Evolutionary conservation across 1,140 invertebrate species (phyloP).

Genomic region (Luehdorfia chinensis): DNA sequence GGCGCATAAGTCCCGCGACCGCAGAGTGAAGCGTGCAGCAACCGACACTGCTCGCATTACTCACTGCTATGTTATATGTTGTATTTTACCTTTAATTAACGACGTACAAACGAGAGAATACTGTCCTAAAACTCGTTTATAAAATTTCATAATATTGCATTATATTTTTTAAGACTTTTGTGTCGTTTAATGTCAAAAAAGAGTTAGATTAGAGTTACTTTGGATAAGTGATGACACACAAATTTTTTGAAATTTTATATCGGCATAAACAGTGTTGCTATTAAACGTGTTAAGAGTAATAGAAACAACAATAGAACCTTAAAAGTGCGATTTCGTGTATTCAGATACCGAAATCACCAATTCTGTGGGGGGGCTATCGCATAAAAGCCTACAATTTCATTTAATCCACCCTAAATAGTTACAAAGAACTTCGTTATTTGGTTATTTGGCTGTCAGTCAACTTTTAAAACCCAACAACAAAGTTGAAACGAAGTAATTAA

Average conservation of each 20-base stretch:
- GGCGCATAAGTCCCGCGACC: constrained; percentile 60
- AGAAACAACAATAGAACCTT: constrained; percentile 33
- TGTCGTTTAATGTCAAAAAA: too few species aligned
- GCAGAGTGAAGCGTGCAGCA: constrained; percentile 42
- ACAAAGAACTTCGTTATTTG: constrained; percentile 72
- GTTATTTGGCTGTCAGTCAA: constrained; percentile 75
- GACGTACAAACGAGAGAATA: constrained; percentile 22
- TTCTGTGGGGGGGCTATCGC: constrained; percentile 41
- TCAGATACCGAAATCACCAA: constrained; percentile 41
- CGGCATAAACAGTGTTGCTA: constrained; percentile 7
- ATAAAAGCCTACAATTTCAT: constrained; percentile 66
- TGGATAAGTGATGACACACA: too few species aligned
- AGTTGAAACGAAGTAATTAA: constrained; percentile 77
- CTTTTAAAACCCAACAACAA: constrained; percentile 70
- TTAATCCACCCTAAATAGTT: constrained; percentile 69
- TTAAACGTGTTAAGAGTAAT: constrained; percentile 24
- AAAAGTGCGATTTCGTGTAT: constrained; percentile 39
- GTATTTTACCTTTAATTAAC: constrained; percentile 52
- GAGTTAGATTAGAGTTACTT: too few species aligned
- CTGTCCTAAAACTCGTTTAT: neutral
- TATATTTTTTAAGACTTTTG: neutral
- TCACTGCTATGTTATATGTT: constrained; percentile 48
- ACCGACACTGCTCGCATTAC: constrained; percentile 44
- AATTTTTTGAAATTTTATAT: too few species aligned
- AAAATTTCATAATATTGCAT: neutral